phyloP scores from a whole-genome alignment of 2,888 invertebrate genomes.

The Actias luna region DNA sequence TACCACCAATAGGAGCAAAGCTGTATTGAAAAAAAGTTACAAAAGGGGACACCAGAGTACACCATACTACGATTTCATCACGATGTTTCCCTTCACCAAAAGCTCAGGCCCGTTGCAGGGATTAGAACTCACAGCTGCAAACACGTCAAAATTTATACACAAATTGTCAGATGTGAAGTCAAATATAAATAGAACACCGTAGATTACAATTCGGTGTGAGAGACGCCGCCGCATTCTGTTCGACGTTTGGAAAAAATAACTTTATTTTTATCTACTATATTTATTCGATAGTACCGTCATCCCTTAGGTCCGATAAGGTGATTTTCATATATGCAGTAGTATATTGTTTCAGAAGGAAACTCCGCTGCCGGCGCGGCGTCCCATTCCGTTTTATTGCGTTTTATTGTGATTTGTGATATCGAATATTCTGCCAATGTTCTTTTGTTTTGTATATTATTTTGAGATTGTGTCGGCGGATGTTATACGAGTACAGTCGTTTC shows the following conservation, averaged over 20 bases:
- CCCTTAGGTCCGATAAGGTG: slow-evolving; percentile 59
- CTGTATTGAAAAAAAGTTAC: no score
- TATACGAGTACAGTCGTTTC: not conserved
- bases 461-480: not conserved
- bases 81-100: no score
- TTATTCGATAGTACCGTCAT: slow-evolving; percentile 58
- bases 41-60: no score
- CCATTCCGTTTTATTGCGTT: slow-evolving; percentile 41
- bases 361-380: slow-evolving; percentile 51
- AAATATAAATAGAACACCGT: no score
- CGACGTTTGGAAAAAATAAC: slow-evolving; percentile 70
- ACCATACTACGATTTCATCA: no score
- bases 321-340: slow-evolving; percentile 50
- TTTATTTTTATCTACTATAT: slow-evolving; percentile 73
- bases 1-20: no score
- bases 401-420: slow-evolving; percentile 35
- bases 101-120: no score
- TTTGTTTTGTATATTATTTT: slow-evolving; percentile 6
- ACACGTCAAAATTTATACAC: no score
- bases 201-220: slow-evolving; percentile 48
- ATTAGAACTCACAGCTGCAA: no score
- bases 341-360: slow-evolving; percentile 48
- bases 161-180: no score
- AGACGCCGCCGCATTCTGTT: slow-evolving; percentile 40
- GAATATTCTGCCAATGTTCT: slow-evolving; percentile 19